Evolutionary conservation across 2,113 vertebrate genomes (phyloP).

Genomic region (Formicarius rufipectus): DNA sequence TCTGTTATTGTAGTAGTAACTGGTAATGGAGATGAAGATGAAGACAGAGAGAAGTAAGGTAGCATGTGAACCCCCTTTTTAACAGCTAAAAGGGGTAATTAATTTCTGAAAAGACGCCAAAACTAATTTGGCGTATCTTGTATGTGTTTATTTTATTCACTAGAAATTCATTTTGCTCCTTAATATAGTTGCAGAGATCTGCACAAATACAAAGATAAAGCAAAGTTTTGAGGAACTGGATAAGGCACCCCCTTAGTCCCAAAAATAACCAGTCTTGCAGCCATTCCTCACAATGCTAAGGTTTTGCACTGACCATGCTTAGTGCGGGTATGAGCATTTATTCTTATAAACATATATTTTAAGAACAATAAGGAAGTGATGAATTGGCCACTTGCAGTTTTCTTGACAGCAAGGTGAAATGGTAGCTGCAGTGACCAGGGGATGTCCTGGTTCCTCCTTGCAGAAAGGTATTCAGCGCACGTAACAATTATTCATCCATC

Average conservation of each 20-base stretch:
- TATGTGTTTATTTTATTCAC: neutral
- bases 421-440: conserved; percentile 72
- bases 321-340: neutral
- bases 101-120: neutral
- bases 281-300: neutral
- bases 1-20: neutral
- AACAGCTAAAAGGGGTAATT: neutral
- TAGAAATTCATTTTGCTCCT: neutral
- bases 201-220: neutral
- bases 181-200: neutral
- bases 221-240: neutral
- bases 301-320: neutral
- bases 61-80: neutral
- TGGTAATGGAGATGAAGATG: neutral
- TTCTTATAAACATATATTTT: conserved; percentile 19
- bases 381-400: conserved; percentile 72
- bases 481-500: conserved; percentile 90
- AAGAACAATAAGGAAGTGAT: conserved; percentile 64
- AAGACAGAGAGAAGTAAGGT: neutral
- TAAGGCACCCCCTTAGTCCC: neutral
- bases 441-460: conserved; percentile 71
- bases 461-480: conserved; percentile 81
- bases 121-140: neutral
- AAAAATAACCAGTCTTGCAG: neutral
- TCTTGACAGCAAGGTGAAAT: conserved; percentile 74